phyloP scores from a whole-genome alignment of 2,797 vertebrate genomes.

The Poeciliopsis presidionis region DNA sequence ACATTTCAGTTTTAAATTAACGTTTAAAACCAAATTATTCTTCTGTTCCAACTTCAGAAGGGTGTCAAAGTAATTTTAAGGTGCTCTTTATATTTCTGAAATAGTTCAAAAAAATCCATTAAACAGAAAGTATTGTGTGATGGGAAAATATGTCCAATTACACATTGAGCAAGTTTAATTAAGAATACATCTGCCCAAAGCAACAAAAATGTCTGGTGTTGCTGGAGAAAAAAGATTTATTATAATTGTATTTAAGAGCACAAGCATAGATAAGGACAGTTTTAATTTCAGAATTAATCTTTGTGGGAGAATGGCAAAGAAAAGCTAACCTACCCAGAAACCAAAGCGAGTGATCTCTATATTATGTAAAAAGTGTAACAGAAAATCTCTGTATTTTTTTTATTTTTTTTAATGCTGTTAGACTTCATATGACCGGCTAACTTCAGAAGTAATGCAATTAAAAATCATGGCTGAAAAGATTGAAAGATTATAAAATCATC shows the following conservation, averaged over 20 bases:
- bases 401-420: background rate
- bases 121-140: slow-evolving; percentile 66
- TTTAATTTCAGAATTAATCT: slow-evolving; percentile 50
- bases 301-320: slow-evolving; percentile 47
- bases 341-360: slow-evolving; percentile 11
- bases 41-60: slow-evolving; percentile 31
- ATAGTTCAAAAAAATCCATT: slow-evolving; percentile 64
- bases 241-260: slow-evolving; percentile 45
- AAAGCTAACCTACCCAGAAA: slow-evolving; percentile 17
- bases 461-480: background rate
- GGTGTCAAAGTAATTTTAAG: slow-evolving; percentile 24
- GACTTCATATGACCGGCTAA: background rate
- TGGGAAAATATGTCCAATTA: slow-evolving; percentile 71
- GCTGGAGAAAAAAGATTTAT: slow-evolving; percentile 33
- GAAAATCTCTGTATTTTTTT: background rate
- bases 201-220: slow-evolving; percentile 56
- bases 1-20: slow-evolving; percentile 24
- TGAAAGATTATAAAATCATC: slow-evolving; percentile 9
- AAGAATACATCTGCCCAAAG: slow-evolving; percentile 72
- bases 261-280: slow-evolving; percentile 56
- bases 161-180: slow-evolving; percentile 72
- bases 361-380: background rate
- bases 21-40: slow-evolving; percentile 37
- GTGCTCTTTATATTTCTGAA: slow-evolving; percentile 48
- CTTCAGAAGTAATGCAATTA: background rate